Conservation (phyloP, 2,113 vertebrate species). For the Aphyosemion australe region DNA sequence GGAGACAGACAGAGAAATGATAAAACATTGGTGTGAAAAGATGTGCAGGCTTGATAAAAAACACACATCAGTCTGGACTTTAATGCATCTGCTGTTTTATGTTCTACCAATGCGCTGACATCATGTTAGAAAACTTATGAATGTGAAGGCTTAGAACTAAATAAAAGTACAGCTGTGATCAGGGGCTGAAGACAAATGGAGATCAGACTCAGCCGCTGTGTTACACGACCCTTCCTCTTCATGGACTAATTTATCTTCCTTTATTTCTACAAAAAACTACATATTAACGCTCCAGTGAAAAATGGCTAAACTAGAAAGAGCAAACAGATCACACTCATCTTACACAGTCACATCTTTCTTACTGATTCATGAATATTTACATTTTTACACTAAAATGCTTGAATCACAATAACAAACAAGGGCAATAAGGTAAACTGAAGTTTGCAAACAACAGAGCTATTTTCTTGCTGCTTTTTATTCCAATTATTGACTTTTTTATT, state of each 20-base stretch:
- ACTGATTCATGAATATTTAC: too few species aligned
- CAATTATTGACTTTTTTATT: too few species aligned
- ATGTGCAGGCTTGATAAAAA: slow-evolving; percentile 49
- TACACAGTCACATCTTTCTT: too few species aligned
- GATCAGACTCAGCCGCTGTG: not conserved
- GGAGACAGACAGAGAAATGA: slow-evolving; percentile 27
- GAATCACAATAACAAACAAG: too few species aligned
- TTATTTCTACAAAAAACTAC: not conserved
- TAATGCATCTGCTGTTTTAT: slow-evolving; percentile 31
- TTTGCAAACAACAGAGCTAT: too few species aligned
- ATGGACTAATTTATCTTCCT: not conserved
- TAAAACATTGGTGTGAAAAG: slow-evolving; percentile 36
- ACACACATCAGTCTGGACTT: slow-evolving; percentile 27
- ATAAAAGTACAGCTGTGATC: slow-evolving; percentile 29
- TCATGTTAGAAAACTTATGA: slow-evolving; percentile 54
- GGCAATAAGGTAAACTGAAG: too few species aligned
- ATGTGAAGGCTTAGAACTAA: slow-evolving; percentile 44
- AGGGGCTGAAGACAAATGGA: slow-evolving; percentile 24
- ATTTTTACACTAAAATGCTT: too few species aligned
- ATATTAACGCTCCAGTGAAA: not conserved
- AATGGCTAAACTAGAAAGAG: too few species aligned
- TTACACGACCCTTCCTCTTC: too few species aligned
- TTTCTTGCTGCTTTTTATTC: too few species aligned
- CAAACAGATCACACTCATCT: too few species aligned
- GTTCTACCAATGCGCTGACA: slow-evolving; percentile 35